Base-by-base conservation (phyloP, 2,797 vertebrate species). In the Hippopotamyrus pictus region DNA sequence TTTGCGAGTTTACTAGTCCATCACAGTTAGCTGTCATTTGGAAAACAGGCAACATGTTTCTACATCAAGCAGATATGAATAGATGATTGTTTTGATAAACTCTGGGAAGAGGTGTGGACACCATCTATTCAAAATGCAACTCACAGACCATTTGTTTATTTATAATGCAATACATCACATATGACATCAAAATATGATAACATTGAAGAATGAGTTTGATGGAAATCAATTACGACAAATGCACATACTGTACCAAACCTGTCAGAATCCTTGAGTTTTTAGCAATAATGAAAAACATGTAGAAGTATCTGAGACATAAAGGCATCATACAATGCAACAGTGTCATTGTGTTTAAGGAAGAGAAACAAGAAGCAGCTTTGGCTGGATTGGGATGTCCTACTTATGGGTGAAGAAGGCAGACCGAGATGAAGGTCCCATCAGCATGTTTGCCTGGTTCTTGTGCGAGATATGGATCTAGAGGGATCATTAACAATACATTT, bases 371-470 rank as follows among this genome's bases (percentile, higher is more conserved):
- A 37, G 17, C 17, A n/a, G 73, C 33, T 79, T 79, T 8, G 73
- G 73, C 37, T 0, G 37, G n/a, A 37, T 6, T 79, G 33, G 5
- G 17, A 0, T 41, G 12, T 44, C 91, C 89, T 94, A 95, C 92
- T 97, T 97, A 88, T 96, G 95, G 92, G 96, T 95, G 65, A 98
- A 98, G 94, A 97, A 97, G 0, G 93, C 92, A 11, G 97, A 92
- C 92, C 96, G 97, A 2, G 96, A 90, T 0, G 96, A 94, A 1
- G 97, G 92, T 37, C 96, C 97, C 94, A 97, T 95, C 57, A 99
- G 93, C 98, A 99, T 98, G 53, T 96, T 97, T n/a, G 96, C 96
- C 93, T 99, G 97, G 94, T 98, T 98, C 95, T 97, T 97, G 94
- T 98, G 97, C 73, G 94, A 96, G 91, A 99, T 98, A 91, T 95